Conservation (phyloP, 2,797 vertebrate genomes). For the Sebastiscus tertius region DNA sequence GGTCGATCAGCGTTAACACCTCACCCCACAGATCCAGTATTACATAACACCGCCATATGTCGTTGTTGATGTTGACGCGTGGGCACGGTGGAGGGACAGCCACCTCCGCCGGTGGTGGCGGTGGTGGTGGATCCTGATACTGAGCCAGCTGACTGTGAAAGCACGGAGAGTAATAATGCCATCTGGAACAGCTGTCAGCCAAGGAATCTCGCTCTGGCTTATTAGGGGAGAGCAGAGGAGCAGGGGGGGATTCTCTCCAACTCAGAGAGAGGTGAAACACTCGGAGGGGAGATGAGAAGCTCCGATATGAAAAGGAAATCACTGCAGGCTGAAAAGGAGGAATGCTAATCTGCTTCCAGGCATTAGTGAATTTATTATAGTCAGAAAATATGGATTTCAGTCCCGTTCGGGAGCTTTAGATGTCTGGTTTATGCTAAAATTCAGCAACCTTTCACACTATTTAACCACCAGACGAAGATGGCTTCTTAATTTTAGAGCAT, state of each 20-base stretch:
- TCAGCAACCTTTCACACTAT: neutral
- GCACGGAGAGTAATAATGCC: conserved; percentile 64
- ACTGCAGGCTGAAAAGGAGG: conserved; percentile 20
- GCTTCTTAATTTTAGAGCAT: neutral
- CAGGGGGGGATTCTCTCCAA: conserved; percentile 30
- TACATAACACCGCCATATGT: conserved; percentile 70
- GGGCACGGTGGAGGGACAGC: conserved; percentile 36
- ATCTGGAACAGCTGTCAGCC: conserved; percentile 76
- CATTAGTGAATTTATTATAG: neutral
- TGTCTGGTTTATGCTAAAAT: neutral
- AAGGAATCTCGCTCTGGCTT: conserved; percentile 66
- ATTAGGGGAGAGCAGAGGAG: conserved; percentile 62
- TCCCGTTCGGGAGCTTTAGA: neutral
- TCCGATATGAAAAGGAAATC: conserved; percentile 34
- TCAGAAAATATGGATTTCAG: conserved; percentile 2
- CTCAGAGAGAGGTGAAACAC: conserved; percentile 47
- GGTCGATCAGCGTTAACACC: conserved; percentile 2
- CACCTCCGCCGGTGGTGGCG: conserved; percentile 47
- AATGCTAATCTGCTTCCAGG: conserved; percentile 23
- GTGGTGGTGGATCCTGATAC: conserved; percentile 48
- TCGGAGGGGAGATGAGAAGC: conserved; percentile 41
- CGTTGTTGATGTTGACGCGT: conserved; percentile 47
- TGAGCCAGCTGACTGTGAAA: conserved; percentile 56
- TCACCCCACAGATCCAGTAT: conserved; percentile 26
- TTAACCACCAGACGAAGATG: neutral